Evolutionary conservation across 1,140 invertebrate species (phyloP), one percentile per base, ranked within the genome.

Genomic region (Agrypnia vestita): DNA sequence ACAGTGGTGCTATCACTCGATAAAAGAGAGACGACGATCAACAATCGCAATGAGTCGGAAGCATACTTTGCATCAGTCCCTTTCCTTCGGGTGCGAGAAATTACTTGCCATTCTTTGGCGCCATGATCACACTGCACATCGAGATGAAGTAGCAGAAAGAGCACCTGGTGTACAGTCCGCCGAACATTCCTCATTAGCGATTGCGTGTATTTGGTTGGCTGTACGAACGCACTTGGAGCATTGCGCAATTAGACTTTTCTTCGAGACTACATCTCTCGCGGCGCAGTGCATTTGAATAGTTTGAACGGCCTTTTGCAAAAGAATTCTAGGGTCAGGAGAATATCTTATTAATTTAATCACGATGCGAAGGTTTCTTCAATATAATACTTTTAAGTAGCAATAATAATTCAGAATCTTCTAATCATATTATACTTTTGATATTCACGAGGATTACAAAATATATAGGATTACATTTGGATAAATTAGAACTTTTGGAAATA

Each of bases 161-260:
- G 64, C 64, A 69, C 64, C 64, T 47, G 64, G 64, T 47, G 64
- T 47, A 69, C 64, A 69, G 64, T 69, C 17, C 17, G 21, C 44
- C 43, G 35, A 69, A 21, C 64, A 69, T 69, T 69, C 64, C 64
- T 69, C 64, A 69, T 69, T 69, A 69, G n/a, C 64, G 43, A 17
- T 47, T 69, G 13, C 49, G n/a, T 51, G 0, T 51, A 35, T 35
- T 35, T 12, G 61, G 35, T 64, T 35, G 61, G 35, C 35, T 64
- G 61, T 64, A 64, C 61, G 19, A 35, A 35, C 55, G 21, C 55
- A 59, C 21, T 59, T 19, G 15, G 55, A 59, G 11, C 9, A 19
- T 59, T 15, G 7, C 55, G 55, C 55, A 59, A 59, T 59, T 19
- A 59, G 4, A 21, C 17, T 59, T 17, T 35, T 35, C 25, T 35